Evolutionary conservation across 2,797 vertebrate species (phyloP), one percentile per base, ranked within the genome.

Genomic region (Lacerta viridis): DNA sequence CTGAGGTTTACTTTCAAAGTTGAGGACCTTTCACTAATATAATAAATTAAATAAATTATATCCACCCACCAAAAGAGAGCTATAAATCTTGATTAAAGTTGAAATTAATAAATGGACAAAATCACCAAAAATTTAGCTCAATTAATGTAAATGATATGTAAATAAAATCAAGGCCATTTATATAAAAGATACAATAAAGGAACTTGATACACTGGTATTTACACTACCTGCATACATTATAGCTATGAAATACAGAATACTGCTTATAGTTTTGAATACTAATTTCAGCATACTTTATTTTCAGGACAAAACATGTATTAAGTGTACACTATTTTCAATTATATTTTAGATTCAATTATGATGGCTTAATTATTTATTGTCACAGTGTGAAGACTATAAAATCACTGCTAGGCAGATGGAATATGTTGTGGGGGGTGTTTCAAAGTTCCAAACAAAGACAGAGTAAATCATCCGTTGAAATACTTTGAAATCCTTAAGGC

Each of bases 221-320:
- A 87, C 8, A 29, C 3, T 20, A 76, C 5, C 29, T 64, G 11
- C 64, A 50, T 43, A 69, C 50, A 79, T 43, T 36, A 84, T n/a
- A 84, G 43, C 93, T 87, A 83, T 64, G 80, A 1, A 66, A 4
- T 86, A 36, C 9, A 69, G 66, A 39, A 77, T 68, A 89, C 85
- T 89, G 90, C 74, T 84, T 76, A 78, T 50, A 86, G 87, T 91
- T 71, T 20, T 83, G 81, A 88, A 80, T 61, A n/a, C 43, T 25
- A 71, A 55, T 66, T 75, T 85, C 46, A 72, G 83, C 84, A 33
- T 69, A 78, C 83, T 29, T 83, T 90, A 55, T 20, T 77, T 80
- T 89, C 50, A 69, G 50, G 82, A 74, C 72, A 87, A 86, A 69
- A 61, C 59, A 13, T 20, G 46, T 23, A 0, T 50, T n/a, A 84